Evolutionary conservation across 2,113 vertebrate species (phyloP), one percentile per base, ranked within the genome.

Genomic region (Sebastes schlegelii): DNA sequence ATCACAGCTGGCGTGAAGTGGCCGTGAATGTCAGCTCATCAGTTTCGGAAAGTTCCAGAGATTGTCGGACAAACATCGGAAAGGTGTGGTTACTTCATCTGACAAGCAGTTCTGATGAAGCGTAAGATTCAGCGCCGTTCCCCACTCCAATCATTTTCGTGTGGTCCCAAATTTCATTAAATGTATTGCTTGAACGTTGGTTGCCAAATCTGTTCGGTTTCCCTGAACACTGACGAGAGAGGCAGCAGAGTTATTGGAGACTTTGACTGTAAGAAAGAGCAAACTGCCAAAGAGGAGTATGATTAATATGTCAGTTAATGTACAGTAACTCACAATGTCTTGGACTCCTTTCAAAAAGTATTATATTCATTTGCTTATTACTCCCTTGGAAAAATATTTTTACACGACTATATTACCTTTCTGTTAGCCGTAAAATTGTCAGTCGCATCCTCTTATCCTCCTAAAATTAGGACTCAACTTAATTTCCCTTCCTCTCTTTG

Each of bases 391-490:
- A 76, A 67, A 51, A 13, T 34, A 70, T 58, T 69, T 75, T 57
- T 60, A 42, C 34, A 42, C 43, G 64, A 75, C 66, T 80, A 54
- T 67, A 79, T 77, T 74, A 83, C 70, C 74, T 87, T 48, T 66
- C 68, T 54, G 57, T 34, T 54, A 62, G 75, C 66, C 49, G 58
- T 76, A 87, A 74, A 82, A 86, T 64, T 90, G 80, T 86, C 76
- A 79, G 49, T 45, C 77, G 75, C 83, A 61, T 84, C 49, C 63
- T 71, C 83, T 84, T 83, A 81, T 88, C 84, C 86, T 83, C 26
- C 3, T 40, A 75, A 89, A 89, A 90, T 54, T 83, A 73, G 46
- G 79, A 75, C 71, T 89, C 68, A 80, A 79, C 65, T 88, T 83
- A 77, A 88, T 90, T 91, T 87, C 61, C 68, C 52, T 40, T 79